A percentile compares a stretch with the other conserved stretches of the same genome.
These are phyloP conservation scores for Eclectus roratus DNA, from an alignment of 2,113 vertebrate genomes.

Conservation along the genomic window DNA sequence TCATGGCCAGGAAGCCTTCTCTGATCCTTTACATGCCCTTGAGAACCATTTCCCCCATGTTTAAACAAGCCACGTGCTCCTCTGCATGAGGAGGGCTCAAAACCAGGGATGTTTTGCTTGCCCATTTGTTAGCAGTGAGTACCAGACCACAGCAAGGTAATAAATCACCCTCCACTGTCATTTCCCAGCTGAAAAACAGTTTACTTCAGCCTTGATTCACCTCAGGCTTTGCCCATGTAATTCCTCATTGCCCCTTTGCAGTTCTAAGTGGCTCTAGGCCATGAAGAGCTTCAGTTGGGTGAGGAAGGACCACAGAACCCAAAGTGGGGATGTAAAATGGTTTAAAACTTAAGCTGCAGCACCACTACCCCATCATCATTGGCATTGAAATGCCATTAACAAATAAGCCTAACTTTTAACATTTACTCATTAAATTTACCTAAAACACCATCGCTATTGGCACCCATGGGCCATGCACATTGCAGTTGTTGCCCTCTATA, in stretches of 20 bases:
- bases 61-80: neutral
- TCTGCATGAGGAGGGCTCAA: neutral
- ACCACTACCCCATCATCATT: neutral
- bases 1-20: neutral
- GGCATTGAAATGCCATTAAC: neutral
- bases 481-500: fast-evolving
- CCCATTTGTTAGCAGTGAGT: neutral
- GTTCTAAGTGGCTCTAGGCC: neutral
- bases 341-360: neutral
- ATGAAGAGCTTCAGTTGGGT: fast-evolving
- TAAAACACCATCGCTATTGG: neutral
- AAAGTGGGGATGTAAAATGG: neutral
- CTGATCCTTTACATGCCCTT: neutral
- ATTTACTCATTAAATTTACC: neutral
- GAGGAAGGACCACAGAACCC: neutral
- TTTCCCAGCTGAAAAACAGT: neutral
- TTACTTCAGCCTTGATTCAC: neutral
- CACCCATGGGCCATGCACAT: fast-evolving
- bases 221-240: neutral
- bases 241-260: neutral
- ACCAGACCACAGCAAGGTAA: neutral
- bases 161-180: neutral
- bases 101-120: neutral
- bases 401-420: neutral
- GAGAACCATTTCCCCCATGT: neutral